phyloP scores from a whole-genome alignment of 1,140 invertebrate species.

The Pachyrhynchus sulphureomaculatus region DNA sequence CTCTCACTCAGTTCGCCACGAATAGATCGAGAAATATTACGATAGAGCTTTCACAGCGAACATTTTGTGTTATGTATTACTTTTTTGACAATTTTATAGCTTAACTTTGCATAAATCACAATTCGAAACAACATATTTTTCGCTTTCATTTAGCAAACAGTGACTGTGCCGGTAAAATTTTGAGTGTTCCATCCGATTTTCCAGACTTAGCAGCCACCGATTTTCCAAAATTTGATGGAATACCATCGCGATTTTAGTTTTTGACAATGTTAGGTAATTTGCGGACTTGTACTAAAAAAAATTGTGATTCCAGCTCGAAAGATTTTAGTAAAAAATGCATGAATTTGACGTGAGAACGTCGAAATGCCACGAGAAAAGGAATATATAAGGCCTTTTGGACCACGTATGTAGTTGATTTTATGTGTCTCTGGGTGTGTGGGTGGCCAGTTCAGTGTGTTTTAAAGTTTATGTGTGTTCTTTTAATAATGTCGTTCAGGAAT shows the following conservation, averaged over 20 bases:
- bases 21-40: neutral
- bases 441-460: constrained; percentile 21
- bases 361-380: constrained; percentile 17
- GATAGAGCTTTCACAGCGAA: neutral
- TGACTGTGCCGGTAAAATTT: neutral
- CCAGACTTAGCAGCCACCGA: neutral
- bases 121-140: no score
- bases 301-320: neutral
- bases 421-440: constrained; percentile 15
- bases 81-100: neutral
- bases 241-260: neutral
- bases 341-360: constrained; percentile 8
- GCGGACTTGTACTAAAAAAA: constrained; percentile 4
- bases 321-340: constrained; percentile 17
- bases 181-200: neutral
- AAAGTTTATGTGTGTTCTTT: constrained; percentile 24
- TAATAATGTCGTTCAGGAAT: constrained; percentile 11
- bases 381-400: constrained; percentile 19
- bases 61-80: neutral
- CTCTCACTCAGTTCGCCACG: neutral
- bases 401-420: constrained; percentile 16
- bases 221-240: neutral
- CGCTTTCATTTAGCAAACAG: neutral
- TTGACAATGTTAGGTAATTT: neutral
- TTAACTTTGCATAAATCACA: neutral